Conservation (phyloP, 2,113 vertebrate genomes). For the Eidolon helvum region DNA sequence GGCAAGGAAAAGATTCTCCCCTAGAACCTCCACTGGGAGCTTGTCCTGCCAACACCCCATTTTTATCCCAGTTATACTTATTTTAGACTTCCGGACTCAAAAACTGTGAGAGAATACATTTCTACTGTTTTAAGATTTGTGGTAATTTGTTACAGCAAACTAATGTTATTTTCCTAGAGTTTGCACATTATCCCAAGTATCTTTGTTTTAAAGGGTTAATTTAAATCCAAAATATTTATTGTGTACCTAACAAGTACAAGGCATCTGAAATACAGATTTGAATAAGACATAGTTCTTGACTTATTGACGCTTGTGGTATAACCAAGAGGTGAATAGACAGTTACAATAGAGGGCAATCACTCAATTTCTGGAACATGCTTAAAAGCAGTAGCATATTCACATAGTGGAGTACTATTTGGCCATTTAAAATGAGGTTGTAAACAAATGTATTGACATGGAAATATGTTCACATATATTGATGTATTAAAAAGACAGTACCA, state of each 20-base stretch:
- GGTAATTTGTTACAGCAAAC: not conserved
- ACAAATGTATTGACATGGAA: not conserved
- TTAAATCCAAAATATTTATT: not conserved
- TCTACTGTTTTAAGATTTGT: not conserved
- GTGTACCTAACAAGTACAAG: not conserved
- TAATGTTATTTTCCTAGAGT: not conserved
- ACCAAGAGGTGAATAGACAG: not conserved
- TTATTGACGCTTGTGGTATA: not conserved
- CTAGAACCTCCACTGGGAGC: not conserved
- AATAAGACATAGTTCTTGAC: not conserved
- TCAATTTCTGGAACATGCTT: not conserved
- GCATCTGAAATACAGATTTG: not conserved
- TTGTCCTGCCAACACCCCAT: not conserved
- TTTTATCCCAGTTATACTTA: not conserved
- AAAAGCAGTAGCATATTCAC: not conserved
- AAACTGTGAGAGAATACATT: not conserved
- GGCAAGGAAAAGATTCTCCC: accelerated
- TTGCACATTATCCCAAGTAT: not conserved
- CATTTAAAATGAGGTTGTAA: not conserved
- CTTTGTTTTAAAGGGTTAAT: not conserved
- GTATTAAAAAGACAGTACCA: not conserved
- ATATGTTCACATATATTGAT: not conserved
- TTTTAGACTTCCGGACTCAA: not conserved
- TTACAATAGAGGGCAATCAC: not conserved
- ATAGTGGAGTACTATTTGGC: not conserved